A percentile compares a stretch with the other conserved stretches of the same genome.
Conservation (phyloP, 1,140 invertebrate species). For the Drosophila ambigua region DNA sequence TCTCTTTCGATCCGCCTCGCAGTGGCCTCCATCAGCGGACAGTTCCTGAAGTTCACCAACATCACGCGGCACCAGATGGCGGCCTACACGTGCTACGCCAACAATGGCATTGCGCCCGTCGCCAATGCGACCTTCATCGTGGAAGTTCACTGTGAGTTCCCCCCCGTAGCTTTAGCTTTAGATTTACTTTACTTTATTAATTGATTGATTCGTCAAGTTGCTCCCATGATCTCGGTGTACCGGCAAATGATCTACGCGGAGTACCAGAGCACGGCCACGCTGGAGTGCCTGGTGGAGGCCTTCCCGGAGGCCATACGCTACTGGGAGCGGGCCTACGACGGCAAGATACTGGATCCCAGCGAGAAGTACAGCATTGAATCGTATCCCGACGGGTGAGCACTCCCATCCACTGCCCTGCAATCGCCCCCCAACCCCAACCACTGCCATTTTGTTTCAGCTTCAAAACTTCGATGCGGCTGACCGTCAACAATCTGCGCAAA, state of each 20-base stretch:
- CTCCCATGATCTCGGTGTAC: slow-evolving; percentile 91
- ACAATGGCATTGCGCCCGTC: slow-evolving; percentile 94
- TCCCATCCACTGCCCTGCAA: too few relatives aligned
- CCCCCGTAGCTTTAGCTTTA: too few relatives aligned
- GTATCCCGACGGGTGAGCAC: slow-evolving; percentile 84
- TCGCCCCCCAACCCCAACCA: too few relatives aligned
- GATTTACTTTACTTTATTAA: slow-evolving; percentile 47
- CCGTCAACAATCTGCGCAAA: slow-evolving; percentile 87
- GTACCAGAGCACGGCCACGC: slow-evolving; percentile 88
- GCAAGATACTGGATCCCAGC: slow-evolving; percentile 88
- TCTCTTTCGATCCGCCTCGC: background rate
- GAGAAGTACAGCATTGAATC: slow-evolving; percentile 89
- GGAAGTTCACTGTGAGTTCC: slow-evolving; percentile 92
- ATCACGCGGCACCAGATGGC: slow-evolving; percentile 94
- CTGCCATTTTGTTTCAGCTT: slow-evolving; percentile 53
- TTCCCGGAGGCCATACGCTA: slow-evolving; percentile 93
- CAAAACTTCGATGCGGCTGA: slow-evolving; percentile 88
- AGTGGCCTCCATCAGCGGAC: slow-evolving; percentile 89
- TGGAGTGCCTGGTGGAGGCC: slow-evolving; percentile 94
- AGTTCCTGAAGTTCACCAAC: slow-evolving; percentile 90
- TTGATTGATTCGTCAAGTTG: slow-evolving; percentile 86
- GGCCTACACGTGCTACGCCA: slow-evolving; percentile 92
- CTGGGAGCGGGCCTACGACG: slow-evolving; percentile 91
- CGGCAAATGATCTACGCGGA: slow-evolving; percentile 89
- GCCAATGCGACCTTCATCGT: slow-evolving; percentile 92